Evolutionary conservation across 2,113 vertebrate species (phyloP).

Genomic region (Nothocercus julius): DNA sequence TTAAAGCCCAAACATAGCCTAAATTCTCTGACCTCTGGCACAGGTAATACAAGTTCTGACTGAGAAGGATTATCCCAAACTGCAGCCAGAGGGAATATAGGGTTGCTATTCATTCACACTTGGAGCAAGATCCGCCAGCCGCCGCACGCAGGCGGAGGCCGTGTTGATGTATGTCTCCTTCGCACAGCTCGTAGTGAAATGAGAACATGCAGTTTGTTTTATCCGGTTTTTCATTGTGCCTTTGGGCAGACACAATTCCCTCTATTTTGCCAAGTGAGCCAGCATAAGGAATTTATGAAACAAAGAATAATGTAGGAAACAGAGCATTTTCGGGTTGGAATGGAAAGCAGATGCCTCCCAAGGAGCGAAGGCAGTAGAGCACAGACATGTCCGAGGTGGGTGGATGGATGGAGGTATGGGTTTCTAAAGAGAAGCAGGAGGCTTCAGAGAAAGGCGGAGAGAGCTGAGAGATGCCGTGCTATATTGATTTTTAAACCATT

Average conservation of each 20-base stretch:
- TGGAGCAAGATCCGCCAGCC: slow-evolving; percentile 28
- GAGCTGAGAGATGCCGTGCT: accelerated
- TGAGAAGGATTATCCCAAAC: slow-evolving; percentile 26
- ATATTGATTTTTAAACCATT: neutral
- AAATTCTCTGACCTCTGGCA: slow-evolving; percentile 54
- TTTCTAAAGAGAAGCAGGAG: neutral
- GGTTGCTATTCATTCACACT: slow-evolving; percentile 66
- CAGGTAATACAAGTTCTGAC: slow-evolving; percentile 48
- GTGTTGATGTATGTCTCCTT: slow-evolving; percentile 23
- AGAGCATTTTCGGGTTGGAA: slow-evolving; percentile 36
- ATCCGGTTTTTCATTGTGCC: slow-evolving; percentile 41
- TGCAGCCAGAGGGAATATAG: slow-evolving; percentile 44
- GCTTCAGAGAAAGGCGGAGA: neutral
- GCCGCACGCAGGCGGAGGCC: slow-evolving; percentile 13
- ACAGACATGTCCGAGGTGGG: neutral
- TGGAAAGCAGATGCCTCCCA: slow-evolving; percentile 60
- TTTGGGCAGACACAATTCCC: slow-evolving; percentile 32
- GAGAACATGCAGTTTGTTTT: slow-evolving; percentile 8
- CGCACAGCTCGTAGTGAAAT: neutral
- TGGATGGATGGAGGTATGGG: neutral
- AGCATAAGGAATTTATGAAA: slow-evolving; percentile 44
- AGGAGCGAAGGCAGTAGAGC: neutral
- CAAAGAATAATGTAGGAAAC: slow-evolving; percentile 37
- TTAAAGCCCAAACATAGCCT: slow-evolving; percentile 33
- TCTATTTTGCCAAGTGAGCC: slow-evolving; percentile 28